Base-by-base conservation (phyloP, 2,113 vertebrate genomes). In the Willisornis vidua region DNA sequence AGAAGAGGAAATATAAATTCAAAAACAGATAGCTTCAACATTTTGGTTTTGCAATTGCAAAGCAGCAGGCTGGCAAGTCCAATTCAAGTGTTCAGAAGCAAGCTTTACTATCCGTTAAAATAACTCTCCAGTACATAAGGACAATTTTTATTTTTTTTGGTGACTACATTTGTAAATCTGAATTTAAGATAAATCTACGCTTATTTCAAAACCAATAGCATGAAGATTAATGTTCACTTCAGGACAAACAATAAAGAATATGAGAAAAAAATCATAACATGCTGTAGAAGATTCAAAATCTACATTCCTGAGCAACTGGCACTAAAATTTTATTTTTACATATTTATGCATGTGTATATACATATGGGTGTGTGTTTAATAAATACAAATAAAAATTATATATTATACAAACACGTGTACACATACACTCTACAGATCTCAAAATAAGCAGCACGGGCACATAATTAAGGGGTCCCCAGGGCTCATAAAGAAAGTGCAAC, bases 401-500 rank as follows among this genome's bases (percentile, higher is more conserved):
- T 39, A 75, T 77, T 72, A 48, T 51, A 81, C 4, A 4, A 95
- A 94, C 83, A 88, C 52, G 71, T 6, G 61, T 59, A 85, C 57
- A 80, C 33, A 73, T 65, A 87, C 17, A 76, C 43, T 70, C 77
- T 63, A 55, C 67, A 82, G 82, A 95, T 89, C 95, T 93, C 87
- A 93, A 97, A 97, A 94, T 58, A 90, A 90, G 95, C 94, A 92
- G 76, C 68, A 68, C 39, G 82, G 87, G 83, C 43, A 85, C 79
- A 94, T 96, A 94, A 95, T 93, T 95, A 96, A 96, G 94, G 85
- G 90, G 89, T 49, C 62, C 87, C 88, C 76, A 84, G 37, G 90
- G 81, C 88, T 94, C 96, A 97, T 93, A 94, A 97, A 96, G 94
- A 97, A 95, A 93, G 95, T 88, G 67, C 81, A 96, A 95, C 39